Evolutionary conservation across 2,888 invertebrate species (phyloP).

Genomic region (Limenitis camilla): DNA sequence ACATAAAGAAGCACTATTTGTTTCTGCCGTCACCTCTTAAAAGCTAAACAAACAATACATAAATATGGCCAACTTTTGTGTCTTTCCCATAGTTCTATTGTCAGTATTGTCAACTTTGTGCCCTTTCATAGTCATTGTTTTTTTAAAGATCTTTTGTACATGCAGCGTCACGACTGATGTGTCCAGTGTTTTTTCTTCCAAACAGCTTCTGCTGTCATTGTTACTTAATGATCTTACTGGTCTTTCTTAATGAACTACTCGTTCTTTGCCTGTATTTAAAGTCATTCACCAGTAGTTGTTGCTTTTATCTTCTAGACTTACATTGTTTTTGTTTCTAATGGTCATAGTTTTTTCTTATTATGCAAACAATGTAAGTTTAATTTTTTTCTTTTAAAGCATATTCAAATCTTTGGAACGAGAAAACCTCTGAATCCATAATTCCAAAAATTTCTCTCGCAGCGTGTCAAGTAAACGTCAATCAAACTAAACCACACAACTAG

Average conservation of each 20-base stretch:
- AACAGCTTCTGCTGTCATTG: constrained; percentile 23
- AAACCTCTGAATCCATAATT: constrained; percentile 33
- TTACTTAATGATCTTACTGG: constrained; percentile 20
- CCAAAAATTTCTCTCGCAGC: constrained; percentile 54
- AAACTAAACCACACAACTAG: constrained; percentile 55
- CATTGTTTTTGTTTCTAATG: neutral
- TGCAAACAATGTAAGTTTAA: neutral
- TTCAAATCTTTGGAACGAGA: neutral
- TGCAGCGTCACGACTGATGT: constrained; percentile 41
- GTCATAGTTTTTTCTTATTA: too few relatives aligned
- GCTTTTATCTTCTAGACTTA: neutral
- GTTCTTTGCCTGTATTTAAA: neutral
- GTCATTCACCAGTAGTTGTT: neutral
- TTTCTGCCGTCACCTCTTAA: constrained; percentile 64
- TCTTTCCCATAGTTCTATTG: constrained; percentile 59
- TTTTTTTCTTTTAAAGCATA: constrained; percentile 5
- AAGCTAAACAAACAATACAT: constrained; percentile 69
- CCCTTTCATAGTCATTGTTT: constrained; percentile 45
- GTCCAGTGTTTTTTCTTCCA: constrained; percentile 39
- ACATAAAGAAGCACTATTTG: constrained; percentile 57
- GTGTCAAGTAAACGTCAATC: constrained; percentile 68
- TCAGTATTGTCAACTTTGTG: constrained; percentile 63
- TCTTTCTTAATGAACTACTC: constrained; percentile 19
- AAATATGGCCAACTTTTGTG: constrained; percentile 61
- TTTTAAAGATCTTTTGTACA: constrained; percentile 37